These are phyloP conservation scores for Muntiacus reevesi DNA, from an alignment of 2,113 vertebrate species.

Conservation along the genomic window DNA sequence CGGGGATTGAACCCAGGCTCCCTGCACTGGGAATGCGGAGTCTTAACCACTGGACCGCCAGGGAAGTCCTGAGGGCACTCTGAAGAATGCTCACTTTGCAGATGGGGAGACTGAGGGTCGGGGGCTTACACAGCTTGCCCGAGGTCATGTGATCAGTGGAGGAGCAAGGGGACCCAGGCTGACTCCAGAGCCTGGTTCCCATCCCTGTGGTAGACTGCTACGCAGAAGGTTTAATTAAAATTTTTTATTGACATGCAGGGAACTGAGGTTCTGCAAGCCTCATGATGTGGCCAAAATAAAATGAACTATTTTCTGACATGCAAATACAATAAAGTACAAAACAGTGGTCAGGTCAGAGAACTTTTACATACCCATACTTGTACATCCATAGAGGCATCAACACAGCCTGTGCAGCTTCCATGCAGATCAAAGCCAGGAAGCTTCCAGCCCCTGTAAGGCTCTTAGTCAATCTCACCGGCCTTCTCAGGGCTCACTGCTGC, in stretches of 20 bases:
- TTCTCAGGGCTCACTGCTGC: neutral
- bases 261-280: neutral
- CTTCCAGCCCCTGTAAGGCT: neutral
- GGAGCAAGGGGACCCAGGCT: neutral
- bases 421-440: neutral
- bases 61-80: neutral
- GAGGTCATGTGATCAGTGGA: neutral
- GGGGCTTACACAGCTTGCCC: neutral
- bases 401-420: neutral
- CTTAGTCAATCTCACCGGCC: neutral
- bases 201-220: neutral
- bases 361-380: accelerated
- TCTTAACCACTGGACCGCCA: neutral
- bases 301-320: neutral
- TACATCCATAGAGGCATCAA: too few species aligned
- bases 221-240: neutral
- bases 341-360: too few species aligned
- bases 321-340: neutral
- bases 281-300: neutral
- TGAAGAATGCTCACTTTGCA: neutral
- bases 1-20: neutral
- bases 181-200: neutral
- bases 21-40: neutral
- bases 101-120: neutral
- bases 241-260: neutral